Base-by-base conservation (phyloP, 2,888 invertebrate species). In the Mactromeris polynyma region DNA sequence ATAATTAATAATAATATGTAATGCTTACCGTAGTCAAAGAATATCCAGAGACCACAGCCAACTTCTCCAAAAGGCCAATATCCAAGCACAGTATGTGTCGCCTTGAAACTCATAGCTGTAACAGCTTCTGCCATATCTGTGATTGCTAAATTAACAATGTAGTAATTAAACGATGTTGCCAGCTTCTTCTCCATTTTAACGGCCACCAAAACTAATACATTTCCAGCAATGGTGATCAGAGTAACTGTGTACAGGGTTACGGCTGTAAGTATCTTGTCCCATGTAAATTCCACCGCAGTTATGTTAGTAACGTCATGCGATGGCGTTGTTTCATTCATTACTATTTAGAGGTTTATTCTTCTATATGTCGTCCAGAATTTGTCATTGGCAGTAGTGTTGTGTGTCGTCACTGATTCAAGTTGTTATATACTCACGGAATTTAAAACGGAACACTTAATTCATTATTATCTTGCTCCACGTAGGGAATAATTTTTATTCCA, bases 31-130 rank as follows among this genome's bases (percentile, higher is more conserved):
- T 96, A 96, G 89, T 96, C 96, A 90, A 94, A 96, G 93, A 96
- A 96, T 69, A 96, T 95, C 96, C 96, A 96, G 33, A 96, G 89
- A 3, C 95, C 95, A 84, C 96, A 96, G 91, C 96, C 90, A 80
- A 96, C 92, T 83, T 91, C 89, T 7, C 96, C 95, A 89, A 96
- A 96, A 1, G 96, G 96, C 95, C 96, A 96, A 87, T 96, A 95
- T 11, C 96, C 96, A 26, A 96, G 94, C 2, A 96, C 88, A 69
- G 94, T 94, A 89, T 96, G 93, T 31, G 95, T 90, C 9, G 96
- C 95, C 89, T 96, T 96, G 84, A 96, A 95, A 33, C 94, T 94
- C 96, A 96, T 96, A 9, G 96, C 96, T 9, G 94, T 94, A 7
- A 95, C 85, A 0, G 95, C 96, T 2, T 96, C 96, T 19, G 93